Conservation (phyloP, 2,888 invertebrate genomes). For the Pyrrhosoma nymphula region DNA sequence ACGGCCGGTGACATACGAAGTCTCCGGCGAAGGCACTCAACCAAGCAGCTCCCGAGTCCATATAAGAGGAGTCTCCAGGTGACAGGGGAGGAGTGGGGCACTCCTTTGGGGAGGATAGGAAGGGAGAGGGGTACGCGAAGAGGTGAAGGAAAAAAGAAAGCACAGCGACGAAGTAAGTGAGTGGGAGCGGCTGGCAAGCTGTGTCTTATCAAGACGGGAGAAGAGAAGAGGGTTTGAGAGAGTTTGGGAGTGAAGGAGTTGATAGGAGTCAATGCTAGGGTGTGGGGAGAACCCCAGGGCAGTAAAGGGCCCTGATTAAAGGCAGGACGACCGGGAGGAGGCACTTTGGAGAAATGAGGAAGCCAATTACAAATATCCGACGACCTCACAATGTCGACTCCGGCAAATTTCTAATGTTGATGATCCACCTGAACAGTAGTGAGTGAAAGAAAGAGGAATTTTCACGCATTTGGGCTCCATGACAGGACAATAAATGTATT, state of each 20-base stretch:
- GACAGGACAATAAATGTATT: too few relatives aligned
- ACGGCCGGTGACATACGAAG: conserved; percentile 32
- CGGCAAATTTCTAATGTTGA: too few relatives aligned
- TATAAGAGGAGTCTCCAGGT: background rate
- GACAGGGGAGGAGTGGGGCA: background rate
- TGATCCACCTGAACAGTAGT: too few relatives aligned
- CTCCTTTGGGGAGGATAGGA: background rate
- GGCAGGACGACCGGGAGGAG: background rate
- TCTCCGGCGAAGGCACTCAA: conserved; percentile 41
- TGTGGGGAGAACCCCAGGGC: background rate
- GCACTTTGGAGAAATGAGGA: background rate
- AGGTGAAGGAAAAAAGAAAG: background rate
- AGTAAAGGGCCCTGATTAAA: background rate
- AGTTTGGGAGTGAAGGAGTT: background rate
- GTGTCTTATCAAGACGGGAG: background rate
- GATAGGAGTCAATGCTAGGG: background rate
- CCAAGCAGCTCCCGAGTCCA: background rate
- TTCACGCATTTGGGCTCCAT: too few relatives aligned
- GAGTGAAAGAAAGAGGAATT: too few relatives aligned
- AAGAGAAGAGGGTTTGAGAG: background rate
- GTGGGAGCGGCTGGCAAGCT: background rate
- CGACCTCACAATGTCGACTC: too few relatives aligned
- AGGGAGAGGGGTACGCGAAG: background rate
- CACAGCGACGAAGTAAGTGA: too few relatives aligned
- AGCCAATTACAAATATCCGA: background rate